phyloP scores from a whole-genome alignment of 1,140 invertebrate species.

The Dreissena polymorpha region DNA sequence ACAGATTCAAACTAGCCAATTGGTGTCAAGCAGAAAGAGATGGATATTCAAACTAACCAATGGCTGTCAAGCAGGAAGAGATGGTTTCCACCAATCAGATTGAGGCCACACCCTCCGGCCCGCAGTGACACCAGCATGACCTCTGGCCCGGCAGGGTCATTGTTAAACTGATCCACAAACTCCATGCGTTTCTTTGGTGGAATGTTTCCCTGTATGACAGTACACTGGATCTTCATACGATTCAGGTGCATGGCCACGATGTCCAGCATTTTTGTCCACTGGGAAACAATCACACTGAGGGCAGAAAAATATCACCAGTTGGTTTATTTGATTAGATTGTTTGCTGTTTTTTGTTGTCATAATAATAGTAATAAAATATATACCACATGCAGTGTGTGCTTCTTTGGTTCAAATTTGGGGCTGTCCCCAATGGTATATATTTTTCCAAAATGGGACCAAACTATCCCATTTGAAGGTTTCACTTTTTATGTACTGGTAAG shows the following conservation, averaged over 20 bases:
- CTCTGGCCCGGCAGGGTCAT: slow-evolving; percentile 80
- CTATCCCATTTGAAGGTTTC: too few species aligned
- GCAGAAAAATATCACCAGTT: slow-evolving; percentile 4
- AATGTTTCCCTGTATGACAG: slow-evolving; percentile 85
- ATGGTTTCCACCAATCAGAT: slow-evolving; percentile 94
- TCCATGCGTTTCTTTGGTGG: slow-evolving; percentile 75
- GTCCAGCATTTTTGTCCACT: slow-evolving; percentile 90
- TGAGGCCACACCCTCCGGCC: slow-evolving; percentile 95
- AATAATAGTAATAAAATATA: too few species aligned
- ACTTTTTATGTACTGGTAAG: too few species aligned
- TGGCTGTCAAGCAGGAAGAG: slow-evolving; percentile 94
- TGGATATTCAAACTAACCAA: slow-evolving; percentile 86
- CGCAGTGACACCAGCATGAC: slow-evolving; percentile 90
- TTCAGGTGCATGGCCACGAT: slow-evolving; percentile 85
- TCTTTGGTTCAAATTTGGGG: too few species aligned
- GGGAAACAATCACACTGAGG: slow-evolving; percentile 89
- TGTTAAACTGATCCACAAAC: slow-evolving; percentile 87
- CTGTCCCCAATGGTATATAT: too few species aligned
- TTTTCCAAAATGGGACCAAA: too few species aligned
- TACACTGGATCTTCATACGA: slow-evolving; percentile 80
- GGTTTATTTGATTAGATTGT: too few species aligned
- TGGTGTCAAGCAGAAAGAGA: slow-evolving; percentile 92
- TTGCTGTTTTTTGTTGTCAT: too few species aligned
- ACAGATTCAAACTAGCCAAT: slow-evolving; percentile 89
- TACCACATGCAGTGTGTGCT: too few species aligned